phyloP scores from a whole-genome alignment of 2,888 invertebrate species.

The Hypolimnas misippus region DNA sequence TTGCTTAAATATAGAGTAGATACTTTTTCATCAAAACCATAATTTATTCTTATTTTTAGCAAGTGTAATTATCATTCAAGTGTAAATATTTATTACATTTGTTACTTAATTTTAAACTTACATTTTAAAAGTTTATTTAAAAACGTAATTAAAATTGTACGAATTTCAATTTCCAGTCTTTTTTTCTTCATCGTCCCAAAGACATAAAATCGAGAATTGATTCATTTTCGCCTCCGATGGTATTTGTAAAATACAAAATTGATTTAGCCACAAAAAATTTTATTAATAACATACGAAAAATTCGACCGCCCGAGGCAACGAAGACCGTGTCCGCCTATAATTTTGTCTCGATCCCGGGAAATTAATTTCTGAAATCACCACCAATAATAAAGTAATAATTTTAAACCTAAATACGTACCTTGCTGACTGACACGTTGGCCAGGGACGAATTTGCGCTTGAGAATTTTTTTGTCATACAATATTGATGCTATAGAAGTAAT shows the following conservation, averaged over 20 bases:
- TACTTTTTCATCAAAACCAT: not conserved
- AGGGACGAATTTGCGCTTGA: constrained; percentile 49
- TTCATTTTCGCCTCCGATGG: constrained; percentile 3
- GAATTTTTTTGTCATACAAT: not conserved
- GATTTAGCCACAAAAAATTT: constrained; percentile 33
- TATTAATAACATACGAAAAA: constrained; percentile 26
- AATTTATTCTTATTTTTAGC: not conserved
- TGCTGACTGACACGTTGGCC: constrained; percentile 57
- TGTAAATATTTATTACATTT: too few species aligned
- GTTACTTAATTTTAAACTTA: too few species aligned
- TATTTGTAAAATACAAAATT: constrained; percentile 23
- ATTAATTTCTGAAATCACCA: constrained; percentile 80
- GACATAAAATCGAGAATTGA: not conserved
- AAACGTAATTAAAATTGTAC: too few species aligned
- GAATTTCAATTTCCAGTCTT: too few species aligned
- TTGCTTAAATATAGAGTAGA: not conserved
- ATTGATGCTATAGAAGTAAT: not conserved
- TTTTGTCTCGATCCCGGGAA: constrained; percentile 76
- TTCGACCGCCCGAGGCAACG: constrained; percentile 28
- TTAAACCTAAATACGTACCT: constrained; percentile 71
- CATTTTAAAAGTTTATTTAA: too few species aligned
- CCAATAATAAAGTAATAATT: constrained; percentile 82
- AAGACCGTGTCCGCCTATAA: constrained; percentile 56
- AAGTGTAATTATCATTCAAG: not conserved
- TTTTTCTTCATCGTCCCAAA: too few species aligned